Conservation (phyloP, 2,113 vertebrate species). For the Pachyramphus minor region DNA sequence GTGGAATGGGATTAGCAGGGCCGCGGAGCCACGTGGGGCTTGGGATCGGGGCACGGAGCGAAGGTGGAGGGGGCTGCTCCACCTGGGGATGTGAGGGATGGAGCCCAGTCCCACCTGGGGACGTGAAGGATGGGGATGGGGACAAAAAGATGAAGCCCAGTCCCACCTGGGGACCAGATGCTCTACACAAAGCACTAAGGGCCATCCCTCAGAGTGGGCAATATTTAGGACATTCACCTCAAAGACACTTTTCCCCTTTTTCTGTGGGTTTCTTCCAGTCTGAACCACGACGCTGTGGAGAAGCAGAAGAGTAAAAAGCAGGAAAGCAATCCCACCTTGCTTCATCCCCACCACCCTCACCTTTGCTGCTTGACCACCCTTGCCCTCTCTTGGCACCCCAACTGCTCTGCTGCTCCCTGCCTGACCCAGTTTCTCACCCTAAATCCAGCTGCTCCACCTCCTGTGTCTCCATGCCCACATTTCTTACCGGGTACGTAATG, state of each 20-base stretch:
- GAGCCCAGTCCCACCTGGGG: not conserved
- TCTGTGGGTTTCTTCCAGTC: not conserved
- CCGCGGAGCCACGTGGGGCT: not conserved
- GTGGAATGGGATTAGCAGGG: slow-evolving; percentile 65
- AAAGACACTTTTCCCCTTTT: not conserved
- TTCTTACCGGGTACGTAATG: not conserved
- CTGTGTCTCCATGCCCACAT: not conserved
- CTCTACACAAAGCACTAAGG: not conserved
- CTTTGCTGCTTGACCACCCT: not conserved
- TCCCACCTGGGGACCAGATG: not conserved
- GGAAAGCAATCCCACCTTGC: not conserved
- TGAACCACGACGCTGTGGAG: not conserved
- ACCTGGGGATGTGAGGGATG: not conserved
- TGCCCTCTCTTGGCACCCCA: not conserved
- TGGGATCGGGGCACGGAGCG: not conserved
- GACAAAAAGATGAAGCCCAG: not conserved
- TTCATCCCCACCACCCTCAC: not conserved
- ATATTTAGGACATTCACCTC: not conserved
- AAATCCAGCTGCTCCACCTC: not conserved
- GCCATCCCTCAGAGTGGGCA: not conserved
- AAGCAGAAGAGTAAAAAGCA: not conserved
- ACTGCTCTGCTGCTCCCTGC: not conserved
- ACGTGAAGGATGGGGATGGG: not conserved
- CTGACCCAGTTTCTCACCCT: not conserved
- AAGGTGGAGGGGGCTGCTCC: slow-evolving; percentile 31